Evolutionary conservation across 1,140 invertebrate species (phyloP).

Genomic region (Solenopsis fugax): DNA sequence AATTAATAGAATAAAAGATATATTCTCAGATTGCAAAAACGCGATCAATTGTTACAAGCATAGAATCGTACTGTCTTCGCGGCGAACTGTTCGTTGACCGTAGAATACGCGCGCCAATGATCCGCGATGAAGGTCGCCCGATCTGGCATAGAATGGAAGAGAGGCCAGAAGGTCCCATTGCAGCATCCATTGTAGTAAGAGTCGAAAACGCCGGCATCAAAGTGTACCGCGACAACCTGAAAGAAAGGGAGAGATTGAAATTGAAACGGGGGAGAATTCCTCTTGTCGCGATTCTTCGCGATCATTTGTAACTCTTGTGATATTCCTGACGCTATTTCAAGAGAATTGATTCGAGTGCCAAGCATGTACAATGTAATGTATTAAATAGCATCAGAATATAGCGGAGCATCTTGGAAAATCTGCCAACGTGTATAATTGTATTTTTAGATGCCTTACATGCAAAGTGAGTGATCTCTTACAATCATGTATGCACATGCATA

Average conservation of each 20-base stretch:
- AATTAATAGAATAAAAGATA: not conserved
- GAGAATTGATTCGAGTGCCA: not conserved
- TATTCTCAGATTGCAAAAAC: not conserved
- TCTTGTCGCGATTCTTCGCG: not conserved
- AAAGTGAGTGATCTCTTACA: not conserved
- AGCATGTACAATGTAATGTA: not conserved
- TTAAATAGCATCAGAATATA: not conserved
- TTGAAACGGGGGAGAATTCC: not conserved
- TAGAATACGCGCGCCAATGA: constrained; percentile 94
- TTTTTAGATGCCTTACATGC: constrained; percentile 1
- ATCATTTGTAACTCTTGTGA: not conserved
- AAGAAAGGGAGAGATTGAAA: constrained; percentile 24
- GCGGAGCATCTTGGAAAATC: not conserved
- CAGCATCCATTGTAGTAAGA: constrained; percentile 97
- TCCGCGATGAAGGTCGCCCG: constrained; percentile 92
- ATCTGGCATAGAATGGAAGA: constrained; percentile 96
- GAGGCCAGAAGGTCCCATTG: constrained; percentile 96
- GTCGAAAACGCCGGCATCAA: constrained; percentile 92
- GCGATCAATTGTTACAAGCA: not conserved
- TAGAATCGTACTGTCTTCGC: constrained; percentile 89
- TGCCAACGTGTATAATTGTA: not conserved
- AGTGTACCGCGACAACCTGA: constrained; percentile 93
- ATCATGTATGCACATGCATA: not conserved
- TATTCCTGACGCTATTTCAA: not conserved
- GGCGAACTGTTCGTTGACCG: constrained; percentile 94